Evolutionary conservation across 2,888 invertebrate genomes (phyloP).

Genomic region (Trissoscelio sp.): DNA sequence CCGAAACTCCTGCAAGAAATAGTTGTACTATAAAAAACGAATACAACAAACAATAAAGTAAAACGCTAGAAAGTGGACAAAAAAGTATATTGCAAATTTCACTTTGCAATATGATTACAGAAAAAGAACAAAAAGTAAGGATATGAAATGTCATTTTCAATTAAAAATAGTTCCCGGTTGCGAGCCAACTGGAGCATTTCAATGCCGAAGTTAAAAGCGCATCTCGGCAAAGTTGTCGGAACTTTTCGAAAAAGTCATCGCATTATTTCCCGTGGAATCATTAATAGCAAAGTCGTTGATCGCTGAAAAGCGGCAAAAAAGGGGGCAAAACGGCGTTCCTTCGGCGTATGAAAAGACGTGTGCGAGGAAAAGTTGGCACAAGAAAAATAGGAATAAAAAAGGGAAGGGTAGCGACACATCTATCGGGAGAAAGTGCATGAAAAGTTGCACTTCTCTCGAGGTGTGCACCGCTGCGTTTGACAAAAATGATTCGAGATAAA

Average conservation of each 20-base stretch:
- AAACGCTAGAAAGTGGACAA: background rate
- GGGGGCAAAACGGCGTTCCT: background rate
- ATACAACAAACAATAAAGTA: no score
- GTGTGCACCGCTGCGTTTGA: slow-evolving; percentile 50
- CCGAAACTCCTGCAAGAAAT: no score
- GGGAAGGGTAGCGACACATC: slow-evolving; percentile 43
- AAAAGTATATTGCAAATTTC: background rate
- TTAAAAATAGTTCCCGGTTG: slow-evolving; percentile 24
- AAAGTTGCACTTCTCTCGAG: slow-evolving; percentile 47
- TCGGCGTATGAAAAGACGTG: slow-evolving; percentile 36
- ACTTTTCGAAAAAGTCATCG: slow-evolving; percentile 31
- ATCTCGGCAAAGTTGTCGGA: background rate
- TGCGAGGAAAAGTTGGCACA: slow-evolving; percentile 43
- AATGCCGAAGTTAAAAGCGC: slow-evolving; percentile 18
- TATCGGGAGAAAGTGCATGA: slow-evolving; percentile 56
- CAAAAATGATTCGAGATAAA: slow-evolving; percentile 63
- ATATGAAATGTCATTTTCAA: slow-evolving; percentile 5
- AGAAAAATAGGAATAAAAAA: slow-evolving; percentile 35
- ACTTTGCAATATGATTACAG: background rate
- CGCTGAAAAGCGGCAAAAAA: slow-evolving; percentile 8
- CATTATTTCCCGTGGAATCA: slow-evolving; percentile 36
- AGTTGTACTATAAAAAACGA: no score
- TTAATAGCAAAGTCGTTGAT: slow-evolving; percentile 40
- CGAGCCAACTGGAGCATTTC: slow-evolving; percentile 2
- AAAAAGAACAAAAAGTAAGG: background rate